These are phyloP conservation scores for Nymphalis urticae DNA, from an alignment of 2,888 invertebrate genomes.

Conservation along the genomic window DNA sequence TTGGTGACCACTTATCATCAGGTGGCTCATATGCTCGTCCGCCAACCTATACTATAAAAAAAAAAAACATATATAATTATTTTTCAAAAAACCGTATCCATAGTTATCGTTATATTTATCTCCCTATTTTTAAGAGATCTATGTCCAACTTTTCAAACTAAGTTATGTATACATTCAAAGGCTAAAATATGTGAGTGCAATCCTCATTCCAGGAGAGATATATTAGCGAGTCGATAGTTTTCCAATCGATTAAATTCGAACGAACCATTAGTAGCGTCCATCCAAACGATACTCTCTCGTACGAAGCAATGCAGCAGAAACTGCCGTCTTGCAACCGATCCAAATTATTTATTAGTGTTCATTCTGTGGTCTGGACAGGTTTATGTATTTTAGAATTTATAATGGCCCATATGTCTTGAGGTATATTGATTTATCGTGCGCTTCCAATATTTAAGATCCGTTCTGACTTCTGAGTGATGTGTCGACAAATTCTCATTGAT, in stretches of 20 bases:
- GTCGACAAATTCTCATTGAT: not conserved
- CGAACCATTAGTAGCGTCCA: constrained; percentile 14
- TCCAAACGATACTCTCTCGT: constrained; percentile 17
- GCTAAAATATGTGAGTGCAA: constrained; percentile 3
- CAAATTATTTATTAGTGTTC: constrained; percentile 37
- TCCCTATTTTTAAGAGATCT: too few species aligned
- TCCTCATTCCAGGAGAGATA: not conserved
- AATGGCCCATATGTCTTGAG: constrained; percentile 25
- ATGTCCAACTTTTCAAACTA: too few species aligned
- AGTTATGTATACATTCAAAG: not conserved
- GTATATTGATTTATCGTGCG: constrained; percentile 27
- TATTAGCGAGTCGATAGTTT: constrained; percentile 1
- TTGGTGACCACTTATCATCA: too few species aligned
- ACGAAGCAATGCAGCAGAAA: constrained; percentile 42
- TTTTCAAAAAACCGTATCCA: too few species aligned
- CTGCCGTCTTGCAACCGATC: constrained; percentile 54
- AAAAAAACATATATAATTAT: too few species aligned
- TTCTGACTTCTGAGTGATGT: not conserved
- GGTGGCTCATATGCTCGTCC: too few species aligned
- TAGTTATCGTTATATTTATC: too few species aligned
- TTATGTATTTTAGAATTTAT: constrained; percentile 33
- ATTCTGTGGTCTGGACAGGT: constrained; percentile 30
- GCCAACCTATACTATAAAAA: too few species aligned
- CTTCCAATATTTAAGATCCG: constrained; percentile 2
- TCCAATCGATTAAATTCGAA: constrained; percentile 4